A percentile compares a stretch with the other conserved stretches of the same genome.
Evolutionary conservation across 2,888 invertebrate genomes (phyloP).

Genomic region (Eupithecia dodoneata): DNA sequence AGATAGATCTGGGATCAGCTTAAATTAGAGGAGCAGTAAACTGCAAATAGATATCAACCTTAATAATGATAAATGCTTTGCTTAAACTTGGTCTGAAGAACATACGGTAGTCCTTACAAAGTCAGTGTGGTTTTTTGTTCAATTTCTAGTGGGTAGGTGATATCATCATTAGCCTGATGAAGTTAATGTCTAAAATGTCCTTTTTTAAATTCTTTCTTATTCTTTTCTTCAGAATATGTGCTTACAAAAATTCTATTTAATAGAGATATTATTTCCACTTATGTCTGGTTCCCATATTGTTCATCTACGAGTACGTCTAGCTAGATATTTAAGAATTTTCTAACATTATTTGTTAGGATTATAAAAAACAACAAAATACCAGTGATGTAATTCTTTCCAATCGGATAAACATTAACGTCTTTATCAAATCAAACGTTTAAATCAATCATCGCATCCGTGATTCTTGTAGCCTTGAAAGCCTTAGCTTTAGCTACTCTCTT

Average conservation of each 20-base stretch:
- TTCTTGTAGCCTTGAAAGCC: constrained; percentile 21
- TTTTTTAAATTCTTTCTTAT: background rate
- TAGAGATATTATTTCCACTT: background rate
- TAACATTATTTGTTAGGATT: background rate
- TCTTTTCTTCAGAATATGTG: background rate
- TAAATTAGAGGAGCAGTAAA: background rate
- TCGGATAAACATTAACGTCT: constrained; percentile 10
- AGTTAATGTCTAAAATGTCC: background rate
- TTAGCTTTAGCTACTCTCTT: constrained; percentile 18
- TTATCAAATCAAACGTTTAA: constrained; percentile 15
- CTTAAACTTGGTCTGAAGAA: constrained; percentile 36
- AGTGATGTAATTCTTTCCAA: constrained; percentile 20
- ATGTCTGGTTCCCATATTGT: background rate
- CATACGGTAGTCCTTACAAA: constrained; percentile 22
- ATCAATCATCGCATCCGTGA: constrained; percentile 24
- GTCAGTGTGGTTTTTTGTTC: constrained; percentile 1
- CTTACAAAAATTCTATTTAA: background rate
- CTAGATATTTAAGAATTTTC: background rate
- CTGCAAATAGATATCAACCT: constrained; percentile 12
- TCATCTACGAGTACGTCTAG: background rate
- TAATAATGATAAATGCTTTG: constrained; percentile 43
- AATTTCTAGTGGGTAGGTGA: constrained; percentile 1
- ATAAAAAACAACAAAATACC: background rate
- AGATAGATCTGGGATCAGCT: background rate
- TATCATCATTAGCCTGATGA: constrained; percentile 1